Base-by-base conservation (phyloP, 2,888 invertebrate species). In the Adelphocoris suturalis region DNA sequence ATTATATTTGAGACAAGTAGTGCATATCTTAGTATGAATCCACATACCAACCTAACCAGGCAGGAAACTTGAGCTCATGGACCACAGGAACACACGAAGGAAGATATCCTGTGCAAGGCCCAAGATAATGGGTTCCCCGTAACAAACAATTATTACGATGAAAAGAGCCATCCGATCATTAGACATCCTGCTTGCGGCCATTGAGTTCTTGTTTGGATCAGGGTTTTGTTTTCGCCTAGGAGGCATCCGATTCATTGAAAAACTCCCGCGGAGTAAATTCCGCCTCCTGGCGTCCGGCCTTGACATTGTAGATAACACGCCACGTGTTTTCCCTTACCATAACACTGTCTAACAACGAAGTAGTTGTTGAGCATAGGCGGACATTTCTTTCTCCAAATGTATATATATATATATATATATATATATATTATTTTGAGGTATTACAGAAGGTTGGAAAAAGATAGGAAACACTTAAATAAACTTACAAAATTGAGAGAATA, bases 241-340 rank as follows among this genome's bases (percentile, higher is more conserved):
- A 16, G 52, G 16, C 52, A 12, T 52, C 52, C 52, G 57, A 57
- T 57, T 57, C 57, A 57, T 57, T 5, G 57, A 57, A 57, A 57
- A 57, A n/a, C 57, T n/a, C 57, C 57, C 57, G 57, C 57, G 57
- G 57, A 57, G 57, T 57, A 57, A 57, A 57, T 57, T 57, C 57
- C 57, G 57, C 57, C 57, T 57, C 57, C 5, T 57, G 37, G 16
- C 57, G 16, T 57, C 5, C 16, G 37, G 16, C 57, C 57, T 57
- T 57, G 57, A 57, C 57, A 57, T 57, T n/a, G 57, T n/a, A 16
- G n/a, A 57, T 57, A 57, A 5, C 7, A n/a, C 1, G 57, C 57
- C 57, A n/a, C 57, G 57, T 57, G 57, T 57, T 57, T 57, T 57
- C 16, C n/a, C 16, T 57, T 16, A n/a, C 16, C n/a, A n/a, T 57